Conservation (phyloP, 2,888 invertebrate species). For the Spisula subtruncata region DNA sequence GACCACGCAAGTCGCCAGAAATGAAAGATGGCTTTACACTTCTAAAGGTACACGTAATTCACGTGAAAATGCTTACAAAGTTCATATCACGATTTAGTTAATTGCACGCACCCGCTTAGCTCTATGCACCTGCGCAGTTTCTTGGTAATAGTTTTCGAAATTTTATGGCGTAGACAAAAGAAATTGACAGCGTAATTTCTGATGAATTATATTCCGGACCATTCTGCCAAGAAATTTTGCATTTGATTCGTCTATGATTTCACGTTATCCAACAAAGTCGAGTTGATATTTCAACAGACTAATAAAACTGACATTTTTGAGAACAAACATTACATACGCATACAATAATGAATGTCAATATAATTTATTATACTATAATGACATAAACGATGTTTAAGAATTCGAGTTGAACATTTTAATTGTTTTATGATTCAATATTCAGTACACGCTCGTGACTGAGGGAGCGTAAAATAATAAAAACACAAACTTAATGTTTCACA, state of each 20-base stretch:
- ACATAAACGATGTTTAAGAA: too few species aligned
- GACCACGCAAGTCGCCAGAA: constrained; percentile 9
- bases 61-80: constrained; percentile 1
- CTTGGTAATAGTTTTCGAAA: constrained; percentile 30
- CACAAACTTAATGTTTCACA: too few species aligned
- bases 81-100: constrained; percentile 26
- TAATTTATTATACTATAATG: background rate
- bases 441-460: too few species aligned
- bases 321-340: background rate
- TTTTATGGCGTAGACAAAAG: constrained; percentile 50
- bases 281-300: constrained; percentile 41
- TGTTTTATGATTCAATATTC: too few species aligned
- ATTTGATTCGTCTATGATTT: constrained; percentile 49
- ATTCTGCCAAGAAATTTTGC: constrained; percentile 44
- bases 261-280: constrained; percentile 48
- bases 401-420: too few species aligned
- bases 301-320: constrained; percentile 46
- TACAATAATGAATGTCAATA: constrained; percentile 9
- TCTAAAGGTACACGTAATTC: background rate
- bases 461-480: too few species aligned
- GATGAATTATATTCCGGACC: constrained; percentile 32
- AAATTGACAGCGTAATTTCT: constrained; percentile 54
- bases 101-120: constrained; percentile 18
- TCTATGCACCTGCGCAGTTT: constrained; percentile 4
- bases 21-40: background rate